Conservation (phyloP, 2,888 invertebrate genomes). For the Iselma pallidipennis region DNA sequence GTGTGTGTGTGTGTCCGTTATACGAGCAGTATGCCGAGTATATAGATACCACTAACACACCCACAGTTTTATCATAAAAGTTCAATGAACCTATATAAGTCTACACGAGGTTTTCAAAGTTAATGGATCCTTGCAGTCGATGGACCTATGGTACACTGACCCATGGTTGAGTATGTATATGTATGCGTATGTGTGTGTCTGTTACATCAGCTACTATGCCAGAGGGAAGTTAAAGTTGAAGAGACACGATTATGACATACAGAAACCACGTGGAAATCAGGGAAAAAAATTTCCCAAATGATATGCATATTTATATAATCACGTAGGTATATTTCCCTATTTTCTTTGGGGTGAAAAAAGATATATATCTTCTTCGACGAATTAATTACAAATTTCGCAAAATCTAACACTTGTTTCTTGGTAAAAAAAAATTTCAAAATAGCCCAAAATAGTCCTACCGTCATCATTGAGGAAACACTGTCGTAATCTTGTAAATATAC, state of each 20-base stretch:
- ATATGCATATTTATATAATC: not conserved
- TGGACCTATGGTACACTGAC: slow-evolving; percentile 3
- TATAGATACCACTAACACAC: not conserved
- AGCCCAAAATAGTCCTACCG: not conserved
- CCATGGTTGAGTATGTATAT: not conserved
- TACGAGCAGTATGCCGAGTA: not conserved
- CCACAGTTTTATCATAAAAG: not conserved
- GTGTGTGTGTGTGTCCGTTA: not conserved
- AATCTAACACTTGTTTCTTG: not conserved
- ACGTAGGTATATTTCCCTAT: not conserved
- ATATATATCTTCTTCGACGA: too few relatives aligned
- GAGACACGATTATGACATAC: not conserved
- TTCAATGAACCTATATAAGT: not conserved
- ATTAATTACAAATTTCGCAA: not conserved
- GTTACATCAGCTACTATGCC: not conserved
- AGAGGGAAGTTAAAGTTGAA: not conserved
- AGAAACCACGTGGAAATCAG: not conserved
- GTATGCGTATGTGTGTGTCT: not conserved
- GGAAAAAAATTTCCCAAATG: not conserved
- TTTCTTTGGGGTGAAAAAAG: not conserved
- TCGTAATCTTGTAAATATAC: not conserved
- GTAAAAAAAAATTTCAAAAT: not conserved
- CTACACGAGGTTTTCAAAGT: not conserved
- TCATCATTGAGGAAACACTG: not conserved
- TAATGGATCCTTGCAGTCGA: not conserved